Base-by-base conservation (phyloP, 2,888 invertebrate species). In the Callosobruchus maculatus region DNA sequence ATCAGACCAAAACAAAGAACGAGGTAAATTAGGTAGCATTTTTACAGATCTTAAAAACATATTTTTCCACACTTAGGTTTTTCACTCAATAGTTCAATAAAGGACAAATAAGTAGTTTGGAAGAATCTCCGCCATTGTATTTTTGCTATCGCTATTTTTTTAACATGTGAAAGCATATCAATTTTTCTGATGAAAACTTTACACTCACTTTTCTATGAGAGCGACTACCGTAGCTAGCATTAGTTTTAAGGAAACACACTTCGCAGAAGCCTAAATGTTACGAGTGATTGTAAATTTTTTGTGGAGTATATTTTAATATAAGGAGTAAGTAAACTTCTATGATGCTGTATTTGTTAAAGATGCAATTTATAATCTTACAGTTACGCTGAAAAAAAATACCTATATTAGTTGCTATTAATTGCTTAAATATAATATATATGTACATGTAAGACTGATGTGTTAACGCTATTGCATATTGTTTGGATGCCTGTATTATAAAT, bases 371-470 rank as follows among this genome's bases (percentile, higher is more conserved):
- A 78, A 77, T 76, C 77, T 31, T 77, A 76, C 74, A 74, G 73
- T 78, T 78, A 77, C 78, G 80, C 80, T 81, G 20, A 67, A 18
- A 22, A 68, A 68, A 81, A 79, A 80, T 75, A 74, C 49, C 49
- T 74, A 74, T 74, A 66, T 74, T 77, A 79, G 21, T 78, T 81
- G 80, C 80, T 81, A 80, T 78, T 78, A 78, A 82, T 80, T 78
- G 82, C 82, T 83, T 82, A 80, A 79, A 81, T 77, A 77, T 74
- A 78, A 77, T 80, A 72, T 81, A 80, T 81, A 79, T 82, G 80
- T 83, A 83, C 81, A 83, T 85, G 84, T 84, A 86, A 86, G 86
- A 86, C 86, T 86, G 86, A 86, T 86, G 85, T 84, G 84, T 84
- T 85, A 83, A 83, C 80, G 83, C 84, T 84, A 84, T 82, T 80